phyloP scores from a whole-genome alignment of 2,888 invertebrate genomes.

The Leptura quadrifasciata region DNA sequence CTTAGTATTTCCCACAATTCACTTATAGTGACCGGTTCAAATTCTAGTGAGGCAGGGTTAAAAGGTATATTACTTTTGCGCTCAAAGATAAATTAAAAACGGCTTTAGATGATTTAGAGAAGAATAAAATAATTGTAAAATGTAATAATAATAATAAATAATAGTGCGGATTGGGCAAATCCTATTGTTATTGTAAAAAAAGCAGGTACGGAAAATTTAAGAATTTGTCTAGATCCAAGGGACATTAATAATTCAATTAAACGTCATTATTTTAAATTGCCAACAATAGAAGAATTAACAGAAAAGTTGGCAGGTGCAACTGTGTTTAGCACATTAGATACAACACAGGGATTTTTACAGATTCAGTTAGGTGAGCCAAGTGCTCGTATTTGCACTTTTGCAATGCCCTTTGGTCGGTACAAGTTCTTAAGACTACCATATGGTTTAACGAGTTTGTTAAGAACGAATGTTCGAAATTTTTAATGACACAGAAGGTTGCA shows the following conservation, averaged over 20 bases:
- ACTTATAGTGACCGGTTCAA: too few relatives aligned
- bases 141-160: too few relatives aligned
- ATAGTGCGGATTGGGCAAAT: slow-evolving; percentile 59
- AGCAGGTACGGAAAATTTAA: slow-evolving; percentile 36
- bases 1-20: too few relatives aligned
- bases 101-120: slow-evolving; percentile 52
- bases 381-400: slow-evolving; percentile 50
- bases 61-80: too few relatives aligned
- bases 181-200: slow-evolving; percentile 57
- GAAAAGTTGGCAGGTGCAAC: slow-evolving; percentile 46
- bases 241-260: slow-evolving; percentile 54
- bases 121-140: slow-evolving; percentile 51
- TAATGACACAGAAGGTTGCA: not conserved
- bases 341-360: slow-evolving; percentile 42
- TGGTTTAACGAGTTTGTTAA: slow-evolving; percentile 42
- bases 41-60: too few relatives aligned
- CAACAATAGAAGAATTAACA: slow-evolving; percentile 53
- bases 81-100: slow-evolving; percentile 49
- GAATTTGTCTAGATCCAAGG: slow-evolving; percentile 53
- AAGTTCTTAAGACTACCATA: slow-evolving; percentile 57
- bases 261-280: slow-evolving; percentile 51
- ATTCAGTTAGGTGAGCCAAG: slow-evolving; percentile 49
- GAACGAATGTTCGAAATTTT: too few relatives aligned
- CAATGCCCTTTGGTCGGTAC: slow-evolving; percentile 57
- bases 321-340: slow-evolving; percentile 43